phyloP scores from a whole-genome alignment of 2,113 vertebrate genomes.

The Atlantisia rogersi region DNA sequence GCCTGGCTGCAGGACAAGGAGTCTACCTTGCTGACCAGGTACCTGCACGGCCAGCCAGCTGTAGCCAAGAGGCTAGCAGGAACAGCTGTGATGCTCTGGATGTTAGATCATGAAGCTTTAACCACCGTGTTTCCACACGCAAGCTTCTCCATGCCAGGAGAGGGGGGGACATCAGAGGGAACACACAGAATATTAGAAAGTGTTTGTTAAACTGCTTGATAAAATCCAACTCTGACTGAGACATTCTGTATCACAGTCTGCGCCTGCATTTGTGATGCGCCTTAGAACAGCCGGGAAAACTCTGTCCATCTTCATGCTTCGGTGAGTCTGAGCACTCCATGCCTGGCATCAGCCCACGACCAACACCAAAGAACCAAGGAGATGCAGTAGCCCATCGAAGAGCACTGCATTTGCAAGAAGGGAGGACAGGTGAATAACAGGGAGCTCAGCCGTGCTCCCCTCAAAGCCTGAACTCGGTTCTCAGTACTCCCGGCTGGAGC shows the following conservation, averaged over 20 bases:
- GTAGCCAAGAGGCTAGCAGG: neutral
- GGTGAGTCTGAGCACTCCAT: accelerated
- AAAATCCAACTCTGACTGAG: neutral
- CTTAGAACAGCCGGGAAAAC: accelerated
- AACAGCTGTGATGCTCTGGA: neutral
- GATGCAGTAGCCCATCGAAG: neutral
- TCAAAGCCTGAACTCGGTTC: neutral
- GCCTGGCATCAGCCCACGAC: neutral
- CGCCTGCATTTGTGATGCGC: neutral
- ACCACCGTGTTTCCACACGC: accelerated
- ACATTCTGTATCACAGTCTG: neutral
- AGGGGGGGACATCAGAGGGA: neutral
- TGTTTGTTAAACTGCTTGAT: neutral
- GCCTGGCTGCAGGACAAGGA: neutral
- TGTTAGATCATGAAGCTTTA: neutral
- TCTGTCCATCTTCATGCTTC: neutral
- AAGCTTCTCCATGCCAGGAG: neutral
- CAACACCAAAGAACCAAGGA: accelerated
- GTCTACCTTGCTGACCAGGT: neutral
- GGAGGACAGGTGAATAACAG: neutral
- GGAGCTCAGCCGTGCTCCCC: neutral
- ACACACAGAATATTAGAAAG: neutral
- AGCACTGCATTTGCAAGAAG: neutral
- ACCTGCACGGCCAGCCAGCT: neutral
- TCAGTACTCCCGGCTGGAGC: neutral